These are phyloP conservation scores for Polypterus bichir DNA, from an alignment of 2,113 vertebrate species.

Conservation along the genomic window DNA sequence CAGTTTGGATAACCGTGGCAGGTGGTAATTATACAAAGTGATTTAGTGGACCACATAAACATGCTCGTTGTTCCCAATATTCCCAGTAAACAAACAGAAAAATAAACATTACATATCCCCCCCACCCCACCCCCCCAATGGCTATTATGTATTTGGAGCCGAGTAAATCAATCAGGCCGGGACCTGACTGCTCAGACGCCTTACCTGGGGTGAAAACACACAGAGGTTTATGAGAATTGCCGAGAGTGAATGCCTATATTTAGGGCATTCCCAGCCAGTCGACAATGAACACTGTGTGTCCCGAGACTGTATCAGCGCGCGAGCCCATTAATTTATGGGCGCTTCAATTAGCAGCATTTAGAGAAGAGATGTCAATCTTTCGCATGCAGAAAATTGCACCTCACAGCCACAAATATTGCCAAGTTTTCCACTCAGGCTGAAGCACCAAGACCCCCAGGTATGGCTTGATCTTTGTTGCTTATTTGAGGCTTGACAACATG, in stretches of 20 bases:
- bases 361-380: constrained; percentile 70
- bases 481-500: constrained; percentile 55
- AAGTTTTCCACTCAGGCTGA: constrained; percentile 49
- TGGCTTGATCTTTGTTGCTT: constrained; percentile 48
- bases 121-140: constrained; percentile 33
- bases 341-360: constrained; percentile 80
- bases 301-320: constrained; percentile 51
- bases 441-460: constrained; percentile 42
- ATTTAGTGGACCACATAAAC: no score
- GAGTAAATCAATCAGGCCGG: constrained; percentile 69
- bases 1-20: no score
- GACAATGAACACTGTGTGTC: constrained; percentile 76
- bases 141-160: constrained; percentile 40
- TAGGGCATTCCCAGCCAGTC: constrained; percentile 59
- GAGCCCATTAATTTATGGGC: constrained; percentile 72
- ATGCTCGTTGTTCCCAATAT: no score
- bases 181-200: constrained; percentile 65
- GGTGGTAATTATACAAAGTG: no score
- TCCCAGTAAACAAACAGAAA: constrained; percentile 41
- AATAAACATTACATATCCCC: constrained; percentile 37
- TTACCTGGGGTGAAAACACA: constrained; percentile 57
- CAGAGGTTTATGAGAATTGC: constrained; percentile 56
- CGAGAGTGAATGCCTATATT: constrained; percentile 67
- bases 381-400: constrained; percentile 74
- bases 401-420: constrained; percentile 69